Conservation (phyloP, 2,797 vertebrate genomes). For the Enteromius mattozi region DNA sequence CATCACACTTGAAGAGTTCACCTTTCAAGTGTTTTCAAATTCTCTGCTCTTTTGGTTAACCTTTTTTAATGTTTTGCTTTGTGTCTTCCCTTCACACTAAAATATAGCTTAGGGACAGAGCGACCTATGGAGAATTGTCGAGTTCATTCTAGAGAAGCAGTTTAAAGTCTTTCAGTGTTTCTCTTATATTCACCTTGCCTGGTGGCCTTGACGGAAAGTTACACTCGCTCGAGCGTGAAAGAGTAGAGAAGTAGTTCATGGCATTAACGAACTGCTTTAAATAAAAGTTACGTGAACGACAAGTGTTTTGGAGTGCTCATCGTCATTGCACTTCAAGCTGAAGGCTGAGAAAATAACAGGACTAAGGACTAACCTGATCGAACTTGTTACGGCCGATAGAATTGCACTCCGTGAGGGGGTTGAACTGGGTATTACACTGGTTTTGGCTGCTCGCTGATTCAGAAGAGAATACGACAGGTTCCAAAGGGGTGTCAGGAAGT, state of each 20-base stretch:
- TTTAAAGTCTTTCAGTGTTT: constrained; percentile 72
- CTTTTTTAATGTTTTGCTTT: constrained; percentile 69
- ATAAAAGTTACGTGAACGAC: constrained; percentile 38
- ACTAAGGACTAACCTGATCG: constrained; percentile 83
- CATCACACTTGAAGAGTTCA: constrained; percentile 67
- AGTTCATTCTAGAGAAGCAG: constrained; percentile 73
- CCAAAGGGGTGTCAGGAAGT: constrained; percentile 51
- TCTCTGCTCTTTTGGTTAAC: constrained; percentile 66
- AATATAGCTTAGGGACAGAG: constrained; percentile 69
- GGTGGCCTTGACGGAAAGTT: constrained; percentile 72
- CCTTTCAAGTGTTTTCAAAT: constrained; percentile 71
- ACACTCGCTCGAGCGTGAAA: constrained; percentile 38
- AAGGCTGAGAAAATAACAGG: neutral
- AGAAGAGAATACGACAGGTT: constrained; percentile 70
- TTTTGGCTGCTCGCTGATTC: constrained; percentile 59
- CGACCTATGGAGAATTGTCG: constrained; percentile 75
- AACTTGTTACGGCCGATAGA: constrained; percentile 80
- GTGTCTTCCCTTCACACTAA: constrained; percentile 62
- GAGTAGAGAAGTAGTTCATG: constrained; percentile 43
- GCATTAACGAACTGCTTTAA: constrained; percentile 50
- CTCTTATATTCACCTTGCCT: constrained; percentile 72
- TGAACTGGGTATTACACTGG: constrained; percentile 73
- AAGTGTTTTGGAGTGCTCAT: neutral
- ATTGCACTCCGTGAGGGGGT: constrained; percentile 84
- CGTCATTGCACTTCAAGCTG: neutral